Evolutionary conservation across 2,888 invertebrate genomes (phyloP), one percentile per base, ranked within the genome.

Genomic region (Hirudinaria manillensis): DNA sequence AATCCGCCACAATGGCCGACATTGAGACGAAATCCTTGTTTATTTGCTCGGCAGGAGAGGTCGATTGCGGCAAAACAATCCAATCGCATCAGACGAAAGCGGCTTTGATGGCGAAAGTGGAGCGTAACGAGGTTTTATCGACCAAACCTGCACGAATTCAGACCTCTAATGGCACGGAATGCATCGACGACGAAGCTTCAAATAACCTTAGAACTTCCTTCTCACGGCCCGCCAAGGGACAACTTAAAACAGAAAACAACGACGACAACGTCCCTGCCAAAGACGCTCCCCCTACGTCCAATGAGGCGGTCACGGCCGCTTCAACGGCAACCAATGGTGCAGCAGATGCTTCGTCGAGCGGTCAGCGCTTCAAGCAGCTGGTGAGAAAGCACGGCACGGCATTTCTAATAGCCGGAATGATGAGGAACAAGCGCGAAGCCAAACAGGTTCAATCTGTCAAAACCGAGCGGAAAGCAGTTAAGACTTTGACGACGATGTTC

Each of bases 391-490:
- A 84, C 76, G 82, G 82, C 74, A 78, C 82, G 24, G 83, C 82
- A 7, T 79, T 83, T 32, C 81, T 81, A 78, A 83, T 83, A 2
- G 83, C 84, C 32, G 82, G 82, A 75, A 80, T 83, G 51, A 77
- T 83, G 72, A 79, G 83, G 0, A 79, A 81, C 75, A 80, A 80
- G 56, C 80, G 80, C n/a, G 79, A 80, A 51, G 79, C 80, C 10
- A 77, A 79, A 32, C 70, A 77, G 51, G 76, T 77, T 51, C 77
- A 80, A 53, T 91, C 81, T 61, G 86, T 95, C 74, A 89, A 93
- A 7, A 88, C 94, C 74, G 95, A 97, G 84, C 95, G 96, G 84
- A 96, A 96, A 85, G 97, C 97, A 0, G 95, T 96, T 19, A 94
- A 96, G 87, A 78, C 84, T 10, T 81, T 85, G 3, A 84, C 84